A percentile compares a stretch with the other conserved stretches of the same genome.
Evolutionary conservation across 2,797 vertebrate genomes (phyloP).

Genomic region (Characodon lateralis): DNA sequence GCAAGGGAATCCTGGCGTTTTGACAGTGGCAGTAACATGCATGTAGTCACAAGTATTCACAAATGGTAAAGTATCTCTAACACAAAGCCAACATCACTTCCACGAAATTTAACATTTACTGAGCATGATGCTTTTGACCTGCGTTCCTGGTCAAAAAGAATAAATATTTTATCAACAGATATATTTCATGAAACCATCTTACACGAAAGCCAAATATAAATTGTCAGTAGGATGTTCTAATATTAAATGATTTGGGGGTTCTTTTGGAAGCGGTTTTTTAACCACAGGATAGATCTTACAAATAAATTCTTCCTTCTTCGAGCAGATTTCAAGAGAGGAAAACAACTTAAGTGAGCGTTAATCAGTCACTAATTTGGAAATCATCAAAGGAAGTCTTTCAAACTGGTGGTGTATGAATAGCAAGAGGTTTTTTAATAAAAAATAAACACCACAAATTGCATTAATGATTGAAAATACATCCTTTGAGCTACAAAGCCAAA

Average conservation of each 20-base stretch:
- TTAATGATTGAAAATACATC: conserved; percentile 51
- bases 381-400: conserved; percentile 17
- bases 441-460: conserved; percentile 40
- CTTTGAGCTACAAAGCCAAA: conserved; percentile 40
- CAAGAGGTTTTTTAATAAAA: conserved; percentile 21
- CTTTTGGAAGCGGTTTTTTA: conserved; percentile 51
- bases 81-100: conserved; percentile 71
- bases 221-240: conserved; percentile 55
- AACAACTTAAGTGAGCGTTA: conserved; percentile 4
- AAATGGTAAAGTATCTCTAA: conserved; percentile 72
- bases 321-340: conserved; percentile 3
- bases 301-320: conserved; percentile 11
- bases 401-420: conserved; percentile 27
- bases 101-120: conserved; percentile 76
- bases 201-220: conserved; percentile 69
- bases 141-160: conserved; percentile 58
- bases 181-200: conserved; percentile 76
- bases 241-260: conserved; percentile 64
- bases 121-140: conserved; percentile 71
- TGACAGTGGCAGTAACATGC: conserved; percentile 63
- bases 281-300: neutral
- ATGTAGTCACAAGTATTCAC: conserved; percentile 73
- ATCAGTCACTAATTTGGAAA: conserved; percentile 26
- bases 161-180: conserved; percentile 78
- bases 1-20: conserved; percentile 39